phyloP scores from a whole-genome alignment of 2,888 invertebrate species.

The Eupithecia tripunctaria region DNA sequence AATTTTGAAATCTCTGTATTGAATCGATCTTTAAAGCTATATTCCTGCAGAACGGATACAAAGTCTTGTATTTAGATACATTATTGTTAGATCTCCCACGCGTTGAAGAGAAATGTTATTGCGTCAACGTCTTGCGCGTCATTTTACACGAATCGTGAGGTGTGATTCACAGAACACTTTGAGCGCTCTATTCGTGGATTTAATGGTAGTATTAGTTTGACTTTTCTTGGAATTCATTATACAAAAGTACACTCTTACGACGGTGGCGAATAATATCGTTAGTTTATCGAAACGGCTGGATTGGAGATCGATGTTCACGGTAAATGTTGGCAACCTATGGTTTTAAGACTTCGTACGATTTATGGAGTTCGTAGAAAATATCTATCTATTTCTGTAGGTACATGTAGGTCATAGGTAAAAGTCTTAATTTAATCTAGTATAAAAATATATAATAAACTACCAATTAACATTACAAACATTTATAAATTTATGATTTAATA shows the following conservation, averaged over 20 bases:
- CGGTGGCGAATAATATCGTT: neutral
- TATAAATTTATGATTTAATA: no score
- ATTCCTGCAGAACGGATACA: neutral
- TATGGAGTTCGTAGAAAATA: neutral
- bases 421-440: neutral
- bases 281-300: neutral
- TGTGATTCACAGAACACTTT: conserved; percentile 20
- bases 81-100: conserved; percentile 7
- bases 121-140: conserved; percentile 23
- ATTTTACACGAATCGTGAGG: conserved; percentile 17
- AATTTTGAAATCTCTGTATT: no score
- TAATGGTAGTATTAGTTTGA: conserved; percentile 8
- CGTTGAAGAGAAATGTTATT: conserved; percentile 29
- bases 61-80: neutral
- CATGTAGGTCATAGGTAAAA: neutral
- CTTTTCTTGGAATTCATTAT: conserved; percentile 6
- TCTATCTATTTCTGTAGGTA: neutral
- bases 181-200: conserved; percentile 19
- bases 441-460: no score
- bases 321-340: neutral
- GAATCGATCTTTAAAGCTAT: neutral
- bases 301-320: neutral
- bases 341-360: neutral
- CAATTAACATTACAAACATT: no score
- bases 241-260: conserved; percentile 1